Evolutionary conservation across 2,113 vertebrate species (phyloP), one percentile per base, ranked within the genome.

Genomic region (Sinocyclocheilus anophthalmus): DNA sequence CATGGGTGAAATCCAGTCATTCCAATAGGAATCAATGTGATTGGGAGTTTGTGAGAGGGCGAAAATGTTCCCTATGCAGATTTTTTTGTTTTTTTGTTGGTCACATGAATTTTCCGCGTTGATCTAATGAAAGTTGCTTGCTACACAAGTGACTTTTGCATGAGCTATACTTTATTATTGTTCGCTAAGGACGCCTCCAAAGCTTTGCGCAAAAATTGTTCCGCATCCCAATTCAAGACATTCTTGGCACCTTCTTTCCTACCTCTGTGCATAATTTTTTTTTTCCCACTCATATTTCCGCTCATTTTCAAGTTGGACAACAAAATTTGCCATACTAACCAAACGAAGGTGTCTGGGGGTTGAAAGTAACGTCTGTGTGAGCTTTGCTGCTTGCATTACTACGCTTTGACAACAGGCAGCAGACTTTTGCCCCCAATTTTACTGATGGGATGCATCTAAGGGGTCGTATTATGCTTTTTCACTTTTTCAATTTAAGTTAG

Each of bases 211-310:
- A 9, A 26, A 53, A 84, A 48, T 37, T 83, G 69, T 37, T 9
- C 48, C 14, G 16, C 55, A 83, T 55, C 48, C 22, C 24, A 53
- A 48, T 50, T 16, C 20, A 22, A 18, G 55, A 16, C 5, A n/a
- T 79, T n/a, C 50, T 57, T 79, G n/a, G 75, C 70, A 84, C 81
- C 59, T 73, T 81, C 11, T 16, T 37, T 81, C 61, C 63, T 50
- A 26, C 50, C 61, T 69, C 65, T 50, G 42, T 81, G 88, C 20
- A 55, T 86, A 86, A 83, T 87, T 87, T 87, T 65, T 89, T 84
- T 76, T 69, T 33, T 61, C 26, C 26, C 26, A 26, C 59, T 42
- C 6, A 42, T 8, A 7, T 42, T 42, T 42, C 37, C 37, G 8
- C 11, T 3, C 10, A 48, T 48, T 48, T 48, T 48, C 45, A 48